A percentile compares a stretch with the other conserved stretches of the same genome.
Evolutionary conservation across 2,888 invertebrate genomes (phyloP).

Genomic region (Piscicola geometra): DNA sequence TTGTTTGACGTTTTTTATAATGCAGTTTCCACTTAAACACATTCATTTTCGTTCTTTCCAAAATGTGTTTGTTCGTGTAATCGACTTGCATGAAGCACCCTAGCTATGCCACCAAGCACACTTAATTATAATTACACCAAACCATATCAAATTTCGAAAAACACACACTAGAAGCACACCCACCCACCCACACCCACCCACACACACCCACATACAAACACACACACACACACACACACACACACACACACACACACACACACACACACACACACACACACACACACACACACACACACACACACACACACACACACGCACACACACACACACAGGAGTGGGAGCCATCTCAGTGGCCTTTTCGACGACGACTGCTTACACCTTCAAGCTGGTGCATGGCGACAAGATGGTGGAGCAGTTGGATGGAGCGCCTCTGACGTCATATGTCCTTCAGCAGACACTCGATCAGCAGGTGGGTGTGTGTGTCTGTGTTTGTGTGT

Average conservation of each 20-base stretch:
- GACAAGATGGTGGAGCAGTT: constrained; percentile 50
- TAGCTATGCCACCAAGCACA: too few relatives aligned
- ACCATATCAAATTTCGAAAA: neutral
- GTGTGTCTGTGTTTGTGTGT: constrained; percentile 41
- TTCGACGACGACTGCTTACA: constrained; percentile 54
- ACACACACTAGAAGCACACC: neutral
- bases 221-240: neutral
- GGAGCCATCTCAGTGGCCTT: constrained; percentile 53
- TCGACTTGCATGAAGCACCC: too few relatives aligned
- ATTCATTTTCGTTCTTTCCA: neutral
- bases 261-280: too few relatives aligned
- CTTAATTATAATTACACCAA: too few relatives aligned
- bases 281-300: too few relatives aligned
- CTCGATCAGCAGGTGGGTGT: constrained; percentile 51
- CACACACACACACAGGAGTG: constrained; percentile 45
- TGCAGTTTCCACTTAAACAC: too few relatives aligned
- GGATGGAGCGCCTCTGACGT: constrained; percentile 50
- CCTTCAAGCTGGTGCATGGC: constrained; percentile 53
- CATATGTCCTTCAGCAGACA: constrained; percentile 54
- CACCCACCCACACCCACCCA: neutral
- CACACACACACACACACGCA: too few relatives aligned
- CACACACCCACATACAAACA: neutral
- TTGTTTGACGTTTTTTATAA: too few relatives aligned
- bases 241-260: too few relatives aligned
- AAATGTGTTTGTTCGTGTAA: too few relatives aligned